Percentiles rank a stretch among this genome's conserved stretches.
Conservation (phyloP, 2,113 vertebrate species). For the Tachysurus fulvidraco region DNA sequence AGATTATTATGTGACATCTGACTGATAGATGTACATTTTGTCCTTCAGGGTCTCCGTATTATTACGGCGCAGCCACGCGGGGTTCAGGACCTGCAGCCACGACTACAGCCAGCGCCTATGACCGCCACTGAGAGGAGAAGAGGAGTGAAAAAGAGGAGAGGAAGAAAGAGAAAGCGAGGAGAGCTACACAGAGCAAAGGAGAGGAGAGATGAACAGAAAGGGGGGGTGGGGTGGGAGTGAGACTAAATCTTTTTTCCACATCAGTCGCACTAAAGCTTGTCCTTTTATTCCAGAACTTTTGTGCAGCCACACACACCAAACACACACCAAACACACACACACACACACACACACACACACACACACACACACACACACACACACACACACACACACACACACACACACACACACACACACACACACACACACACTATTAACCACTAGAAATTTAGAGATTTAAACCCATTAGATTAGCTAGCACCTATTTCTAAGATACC, state of each 20-base stretch:
- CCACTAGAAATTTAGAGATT: neutral
- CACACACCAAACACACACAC: too few relatives aligned
- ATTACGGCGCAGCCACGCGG: slow-evolving; percentile 90
- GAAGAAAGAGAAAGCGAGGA: slow-evolving; percentile 35
- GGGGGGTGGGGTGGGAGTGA: neutral
- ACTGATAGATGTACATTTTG: neutral
- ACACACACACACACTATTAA: slow-evolving; percentile 18
- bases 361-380: slow-evolving; percentile 7
- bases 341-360: slow-evolving; percentile 36
- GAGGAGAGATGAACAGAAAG: neutral
- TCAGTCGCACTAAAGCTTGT: slow-evolving; percentile 28
- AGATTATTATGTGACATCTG: neutral
- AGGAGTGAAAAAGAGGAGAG: slow-evolving; percentile 14
- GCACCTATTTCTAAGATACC: too few relatives aligned
- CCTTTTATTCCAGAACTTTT: neutral
- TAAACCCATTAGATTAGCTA: neutral
- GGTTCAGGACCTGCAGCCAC: slow-evolving; percentile 85
- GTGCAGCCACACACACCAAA: neutral
- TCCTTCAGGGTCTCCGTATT: slow-evolving; percentile 88
- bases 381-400: slow-evolving; percentile 29
- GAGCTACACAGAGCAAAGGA: slow-evolving; percentile 44
- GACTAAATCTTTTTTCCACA: slow-evolving; percentile 45
- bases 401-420: slow-evolving; percentile 31
- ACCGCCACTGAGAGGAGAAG: slow-evolving; percentile 84
- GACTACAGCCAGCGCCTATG: slow-evolving; percentile 86